A percentile compares a stretch with the other conserved stretches of the same genome.
Evolutionary conservation across 2,113 vertebrate species (phyloP).

Genomic region (Saguinus imperator): DNA sequence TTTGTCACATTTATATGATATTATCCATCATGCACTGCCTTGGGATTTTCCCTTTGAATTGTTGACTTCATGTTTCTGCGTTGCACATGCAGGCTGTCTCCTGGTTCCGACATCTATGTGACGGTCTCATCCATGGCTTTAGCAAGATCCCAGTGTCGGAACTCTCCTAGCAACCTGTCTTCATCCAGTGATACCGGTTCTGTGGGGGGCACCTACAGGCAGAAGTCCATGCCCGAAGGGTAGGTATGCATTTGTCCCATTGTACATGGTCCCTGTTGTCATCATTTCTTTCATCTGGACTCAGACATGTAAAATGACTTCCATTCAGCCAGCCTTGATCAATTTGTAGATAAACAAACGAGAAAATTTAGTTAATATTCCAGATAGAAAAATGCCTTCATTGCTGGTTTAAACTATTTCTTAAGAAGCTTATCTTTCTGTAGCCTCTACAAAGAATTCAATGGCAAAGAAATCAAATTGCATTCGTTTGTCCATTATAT

Average conservation of each 20-base stretch:
- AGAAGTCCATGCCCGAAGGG: slow-evolving; percentile 96
- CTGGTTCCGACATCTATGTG: slow-evolving; percentile 94
- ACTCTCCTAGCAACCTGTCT: slow-evolving; percentile 90
- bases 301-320: not conserved
- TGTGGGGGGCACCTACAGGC: slow-evolving; percentile 90
- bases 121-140: slow-evolving; percentile 93
- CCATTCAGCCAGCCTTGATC: not conserved
- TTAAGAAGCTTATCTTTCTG: not conserved
- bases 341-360: not conserved
- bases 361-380: not conserved
- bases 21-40: not conserved
- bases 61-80: slow-evolving; percentile 65
- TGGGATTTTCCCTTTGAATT: not conserved
- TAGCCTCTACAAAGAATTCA: not conserved
- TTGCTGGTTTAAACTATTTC: not conserved
- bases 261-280: accelerated
- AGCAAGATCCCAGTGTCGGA: slow-evolving; percentile 91
- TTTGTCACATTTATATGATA: not conserved
- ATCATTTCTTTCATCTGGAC: not conserved
- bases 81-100: slow-evolving; percentile 88
- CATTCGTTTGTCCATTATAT: not conserved
- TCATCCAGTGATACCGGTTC: slow-evolving; percentile 91
- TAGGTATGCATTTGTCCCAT: slow-evolving; percentile 79
- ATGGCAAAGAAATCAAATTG: not conserved
- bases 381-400: not conserved